Evolutionary conservation across 2,797 vertebrate genomes (phyloP).

Genomic region (Geranospiza caerulescens): DNA sequence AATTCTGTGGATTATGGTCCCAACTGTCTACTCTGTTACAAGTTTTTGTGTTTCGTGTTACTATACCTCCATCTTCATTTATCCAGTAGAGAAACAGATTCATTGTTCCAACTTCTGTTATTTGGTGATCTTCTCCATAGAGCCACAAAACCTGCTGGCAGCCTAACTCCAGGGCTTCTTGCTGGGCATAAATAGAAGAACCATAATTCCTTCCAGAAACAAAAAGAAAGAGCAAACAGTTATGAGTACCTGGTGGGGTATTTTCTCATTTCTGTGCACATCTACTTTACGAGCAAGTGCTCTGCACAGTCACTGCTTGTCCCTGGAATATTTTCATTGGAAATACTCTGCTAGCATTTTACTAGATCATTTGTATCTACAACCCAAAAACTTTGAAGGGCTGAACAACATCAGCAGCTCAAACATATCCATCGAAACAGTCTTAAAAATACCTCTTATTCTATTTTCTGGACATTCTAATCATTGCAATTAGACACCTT

Average conservation of each 20-base stretch:
- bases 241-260: background rate
- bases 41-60: background rate
- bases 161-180: constrained; percentile 79
- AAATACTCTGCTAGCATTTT: background rate
- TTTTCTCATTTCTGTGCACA: background rate
- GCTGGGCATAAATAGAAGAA: constrained; percentile 81
- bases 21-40: background rate
- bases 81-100: constrained; percentile 92
- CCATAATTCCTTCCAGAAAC: constrained; percentile 86
- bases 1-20: background rate
- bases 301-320: background rate
- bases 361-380: background rate
- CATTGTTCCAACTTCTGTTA: constrained; percentile 93
- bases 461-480: background rate
- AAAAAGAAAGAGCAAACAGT: background rate
- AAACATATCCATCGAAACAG: background rate
- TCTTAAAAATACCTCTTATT: background rate
- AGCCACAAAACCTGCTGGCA: constrained; percentile 94
- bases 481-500: background rate
- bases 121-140: constrained; percentile 87
- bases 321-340: background rate
- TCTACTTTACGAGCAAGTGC: background rate
- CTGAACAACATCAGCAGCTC: background rate
- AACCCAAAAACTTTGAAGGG: background rate
- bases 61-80: constrained; percentile 88